Conservation (phyloP, 2,113 vertebrate genomes). For the Echinops telfairi region DNA sequence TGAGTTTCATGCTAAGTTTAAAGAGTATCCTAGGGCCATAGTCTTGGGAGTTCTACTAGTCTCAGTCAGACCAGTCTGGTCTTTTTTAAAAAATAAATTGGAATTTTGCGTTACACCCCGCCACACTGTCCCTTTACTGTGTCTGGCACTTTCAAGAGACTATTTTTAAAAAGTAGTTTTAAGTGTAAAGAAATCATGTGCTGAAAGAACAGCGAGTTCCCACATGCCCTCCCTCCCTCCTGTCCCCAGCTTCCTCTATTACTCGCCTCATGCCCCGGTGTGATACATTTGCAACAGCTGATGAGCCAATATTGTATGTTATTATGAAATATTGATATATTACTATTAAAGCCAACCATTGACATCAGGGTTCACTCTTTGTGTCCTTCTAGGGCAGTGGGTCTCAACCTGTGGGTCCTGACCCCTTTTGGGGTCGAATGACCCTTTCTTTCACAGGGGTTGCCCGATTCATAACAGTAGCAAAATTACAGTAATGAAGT, state of each 20-base stretch:
- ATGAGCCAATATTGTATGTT: too few species aligned
- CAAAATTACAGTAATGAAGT: too few species aligned
- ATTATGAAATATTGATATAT: too few species aligned
- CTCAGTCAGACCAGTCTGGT: not conserved
- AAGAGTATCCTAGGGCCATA: too few species aligned
- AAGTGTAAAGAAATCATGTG: not conserved
- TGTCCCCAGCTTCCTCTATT: not conserved
- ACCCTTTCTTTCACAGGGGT: too few species aligned
- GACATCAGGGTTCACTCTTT: not conserved
- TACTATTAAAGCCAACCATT: not conserved
- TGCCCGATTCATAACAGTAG: too few species aligned
- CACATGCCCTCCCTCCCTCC: not conserved
- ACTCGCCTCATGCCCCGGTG: not conserved
- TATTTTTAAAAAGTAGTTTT: not conserved
- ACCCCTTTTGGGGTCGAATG: too few species aligned
- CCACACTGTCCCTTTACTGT: too few species aligned
- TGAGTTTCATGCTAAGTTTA: too few species aligned
- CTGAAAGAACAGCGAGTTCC: not conserved
- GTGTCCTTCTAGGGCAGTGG: not conserved
- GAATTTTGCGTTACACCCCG: too few species aligned
- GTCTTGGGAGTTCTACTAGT: too few species aligned
- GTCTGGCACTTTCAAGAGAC: not conserved
- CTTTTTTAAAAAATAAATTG: not conserved
- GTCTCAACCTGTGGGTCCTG: too few species aligned
- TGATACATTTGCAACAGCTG: not conserved